Conservation (phyloP, 2,797 vertebrate genomes). For the Smutsia temminckii region DNA sequence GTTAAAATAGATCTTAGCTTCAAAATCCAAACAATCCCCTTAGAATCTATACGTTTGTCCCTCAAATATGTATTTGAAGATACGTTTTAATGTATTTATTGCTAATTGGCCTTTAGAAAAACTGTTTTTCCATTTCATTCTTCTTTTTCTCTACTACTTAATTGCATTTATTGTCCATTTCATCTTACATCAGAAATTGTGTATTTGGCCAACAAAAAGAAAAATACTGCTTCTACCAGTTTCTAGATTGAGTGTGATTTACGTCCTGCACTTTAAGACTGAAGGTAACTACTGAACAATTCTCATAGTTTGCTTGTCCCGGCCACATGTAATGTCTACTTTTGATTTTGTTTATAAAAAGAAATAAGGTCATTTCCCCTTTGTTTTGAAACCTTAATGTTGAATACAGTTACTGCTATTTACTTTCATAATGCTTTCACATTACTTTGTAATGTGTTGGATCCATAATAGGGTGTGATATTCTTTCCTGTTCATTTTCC, state of each 20-base stretch:
- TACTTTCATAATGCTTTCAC: not conserved
- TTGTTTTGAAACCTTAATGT: constrained; percentile 23
- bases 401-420: not conserved
- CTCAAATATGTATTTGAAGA: not conserved
- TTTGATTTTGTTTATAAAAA: constrained; percentile 9
- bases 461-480: not conserved
- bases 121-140: not conserved
- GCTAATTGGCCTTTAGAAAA: constrained; percentile 3
- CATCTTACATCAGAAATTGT: constrained; percentile 6
- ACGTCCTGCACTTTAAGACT: constrained; percentile 12
- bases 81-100: not conserved
- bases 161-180: not conserved
- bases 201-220: constrained; percentile 30
- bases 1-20: constrained; percentile 31
- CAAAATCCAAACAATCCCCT: not conserved
- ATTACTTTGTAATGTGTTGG: not conserved
- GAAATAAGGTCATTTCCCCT: not conserved
- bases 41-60: not conserved
- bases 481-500: not conserved
- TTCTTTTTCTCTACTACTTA: not conserved
- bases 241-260: not conserved
- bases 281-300: not conserved
- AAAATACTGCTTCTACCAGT: not conserved
- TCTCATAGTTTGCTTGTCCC: not conserved
- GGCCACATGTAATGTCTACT: not conserved